Conservation (phyloP, 2,888 invertebrate species). For the Stenolophus ochropezus region DNA sequence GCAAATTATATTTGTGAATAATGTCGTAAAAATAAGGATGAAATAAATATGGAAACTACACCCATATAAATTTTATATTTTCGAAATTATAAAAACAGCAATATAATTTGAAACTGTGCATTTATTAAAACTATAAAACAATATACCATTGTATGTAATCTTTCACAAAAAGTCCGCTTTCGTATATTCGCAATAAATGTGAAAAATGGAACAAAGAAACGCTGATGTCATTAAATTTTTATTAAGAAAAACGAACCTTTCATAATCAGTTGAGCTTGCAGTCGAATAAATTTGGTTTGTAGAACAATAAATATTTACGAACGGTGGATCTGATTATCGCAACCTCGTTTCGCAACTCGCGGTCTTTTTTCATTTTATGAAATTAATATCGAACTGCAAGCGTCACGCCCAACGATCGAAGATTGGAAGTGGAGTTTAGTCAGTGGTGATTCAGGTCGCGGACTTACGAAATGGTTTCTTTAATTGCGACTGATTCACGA, state of each 20-base stretch:
- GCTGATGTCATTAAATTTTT: background rate
- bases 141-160: background rate
- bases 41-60: too few relatives aligned
- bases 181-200: background rate
- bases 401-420: slow-evolving; percentile 33
- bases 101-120: too few relatives aligned
- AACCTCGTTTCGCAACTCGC: slow-evolving; percentile 24
- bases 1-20: too few relatives aligned
- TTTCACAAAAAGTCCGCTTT: background rate
- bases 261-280: background rate
- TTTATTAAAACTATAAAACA: background rate
- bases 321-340: slow-evolving; percentile 20
- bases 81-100: too few relatives aligned
- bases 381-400: slow-evolving; percentile 45
- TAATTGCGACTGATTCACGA: too few relatives aligned
- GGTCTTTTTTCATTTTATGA: slow-evolving; percentile 41
- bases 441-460: slow-evolving; percentile 22
- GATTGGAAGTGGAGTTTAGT: slow-evolving; percentile 34
- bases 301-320: slow-evolving; percentile 42
- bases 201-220: background rate
- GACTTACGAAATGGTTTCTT: slow-evolving; percentile 31
- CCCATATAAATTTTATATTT: too few relatives aligned
- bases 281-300: slow-evolving; percentile 1
- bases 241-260: background rate
- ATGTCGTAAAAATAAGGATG: too few relatives aligned